These are phyloP conservation scores for Rhinogobius similis DNA, from an alignment of 2,113 vertebrate genomes.

Conservation along the genomic window DNA sequence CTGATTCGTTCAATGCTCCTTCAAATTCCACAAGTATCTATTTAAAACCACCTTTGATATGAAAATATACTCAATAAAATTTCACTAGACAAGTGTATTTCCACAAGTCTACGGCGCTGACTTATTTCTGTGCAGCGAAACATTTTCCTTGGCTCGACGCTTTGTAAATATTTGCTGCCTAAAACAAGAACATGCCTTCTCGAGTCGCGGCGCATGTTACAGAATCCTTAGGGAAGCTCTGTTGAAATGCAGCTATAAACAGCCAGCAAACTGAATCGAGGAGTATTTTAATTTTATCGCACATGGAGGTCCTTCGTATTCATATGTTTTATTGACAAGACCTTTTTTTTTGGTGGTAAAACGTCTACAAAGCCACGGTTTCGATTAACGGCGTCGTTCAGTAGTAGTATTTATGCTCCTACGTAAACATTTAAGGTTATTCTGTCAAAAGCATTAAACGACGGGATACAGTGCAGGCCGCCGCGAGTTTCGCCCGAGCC, in stretches of 20 bases:
- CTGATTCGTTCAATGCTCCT: background rate
- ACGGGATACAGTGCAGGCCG: constrained; percentile 36
- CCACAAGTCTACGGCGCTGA: constrained; percentile 51
- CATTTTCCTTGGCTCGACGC: constrained; percentile 66
- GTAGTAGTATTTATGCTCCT: constrained; percentile 46
- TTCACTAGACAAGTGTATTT: constrained; percentile 48
- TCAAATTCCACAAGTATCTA: background rate
- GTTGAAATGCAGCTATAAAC: constrained; percentile 23
- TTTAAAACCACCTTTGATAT: constrained; percentile 20
- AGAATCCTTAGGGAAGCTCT: constrained; percentile 52
- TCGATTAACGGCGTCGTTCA: constrained; percentile 25
- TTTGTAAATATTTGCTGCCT: constrained; percentile 78
- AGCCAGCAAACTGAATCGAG: constrained; percentile 21
- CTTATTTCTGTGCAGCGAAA: constrained; percentile 66
- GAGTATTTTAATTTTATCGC: constrained; percentile 15
- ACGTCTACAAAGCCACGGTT: background rate
- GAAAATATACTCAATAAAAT: constrained; percentile 29
- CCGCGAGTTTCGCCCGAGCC: constrained; percentile 27
- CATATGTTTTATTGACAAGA: constrained; percentile 18
- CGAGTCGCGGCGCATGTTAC: constrained; percentile 66
- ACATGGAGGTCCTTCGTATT: constrained; percentile 25
- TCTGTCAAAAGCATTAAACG: constrained; percentile 54
- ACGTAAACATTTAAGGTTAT: constrained; percentile 46
- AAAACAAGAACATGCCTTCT: constrained; percentile 70
- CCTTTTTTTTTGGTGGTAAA: constrained; percentile 23